Conservation (phyloP, 2,113 vertebrate species). For the Odobenus rosmarus region DNA sequence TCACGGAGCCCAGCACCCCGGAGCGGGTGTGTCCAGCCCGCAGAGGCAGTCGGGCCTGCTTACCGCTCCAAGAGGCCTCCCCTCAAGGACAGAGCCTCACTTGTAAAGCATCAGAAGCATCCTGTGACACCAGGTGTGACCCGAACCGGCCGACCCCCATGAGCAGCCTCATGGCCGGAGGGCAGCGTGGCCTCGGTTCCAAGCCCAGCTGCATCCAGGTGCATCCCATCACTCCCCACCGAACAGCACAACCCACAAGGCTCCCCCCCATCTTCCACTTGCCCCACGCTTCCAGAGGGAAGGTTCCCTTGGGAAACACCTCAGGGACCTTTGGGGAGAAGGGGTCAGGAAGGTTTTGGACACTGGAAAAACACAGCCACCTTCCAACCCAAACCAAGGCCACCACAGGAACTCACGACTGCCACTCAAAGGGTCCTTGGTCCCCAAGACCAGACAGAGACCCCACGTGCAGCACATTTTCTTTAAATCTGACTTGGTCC, state of each 20-base stretch:
- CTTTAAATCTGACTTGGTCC: background rate
- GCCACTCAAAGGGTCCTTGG: background rate
- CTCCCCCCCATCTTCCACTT: background rate
- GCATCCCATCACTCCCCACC: background rate
- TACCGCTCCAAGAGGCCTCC: background rate
- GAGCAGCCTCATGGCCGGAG: rapidly evolving
- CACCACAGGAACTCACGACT: background rate
- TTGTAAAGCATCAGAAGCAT: background rate
- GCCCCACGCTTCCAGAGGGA: background rate
- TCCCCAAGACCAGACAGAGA: background rate
- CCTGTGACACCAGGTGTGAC: background rate
- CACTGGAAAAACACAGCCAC: background rate
- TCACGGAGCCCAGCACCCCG: background rate
- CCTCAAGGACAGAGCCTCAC: background rate
- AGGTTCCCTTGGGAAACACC: background rate
- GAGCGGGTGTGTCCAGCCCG: too few relatives aligned
- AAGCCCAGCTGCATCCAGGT: background rate
- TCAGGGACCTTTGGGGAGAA: rapidly evolving
- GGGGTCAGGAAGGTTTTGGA: background rate
- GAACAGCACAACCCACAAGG: too few relatives aligned
- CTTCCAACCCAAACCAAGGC: background rate
- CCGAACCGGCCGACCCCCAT: rapidly evolving
- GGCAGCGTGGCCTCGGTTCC: rapidly evolving
- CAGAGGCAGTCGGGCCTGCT: background rate
- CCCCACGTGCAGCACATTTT: rapidly evolving